These are phyloP conservation scores for Glyphotaelius pellucidus DNA, from an alignment of 2,888 invertebrate genomes.

Conservation along the genomic window DNA sequence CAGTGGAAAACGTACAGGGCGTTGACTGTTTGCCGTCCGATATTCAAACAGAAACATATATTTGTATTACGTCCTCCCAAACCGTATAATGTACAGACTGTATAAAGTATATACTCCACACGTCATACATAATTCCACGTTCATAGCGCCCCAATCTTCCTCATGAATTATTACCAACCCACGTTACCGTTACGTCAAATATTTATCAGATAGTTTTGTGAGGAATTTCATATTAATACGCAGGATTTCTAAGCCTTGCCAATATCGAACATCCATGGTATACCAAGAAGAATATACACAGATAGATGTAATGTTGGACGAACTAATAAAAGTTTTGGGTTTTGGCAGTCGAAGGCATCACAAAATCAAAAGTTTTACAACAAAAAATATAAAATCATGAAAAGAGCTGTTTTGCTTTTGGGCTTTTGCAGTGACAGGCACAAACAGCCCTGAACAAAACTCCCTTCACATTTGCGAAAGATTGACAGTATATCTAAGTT, in stretches of 20 bases:
- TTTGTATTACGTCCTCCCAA: background rate
- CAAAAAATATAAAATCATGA: background rate
- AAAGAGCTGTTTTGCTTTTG: too few relatives aligned
- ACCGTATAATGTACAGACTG: background rate
- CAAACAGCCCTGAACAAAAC: too few relatives aligned
- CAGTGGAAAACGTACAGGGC: conserved; percentile 4
- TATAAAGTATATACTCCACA: conserved; percentile 21
- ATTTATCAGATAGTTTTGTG: conserved; percentile 46
- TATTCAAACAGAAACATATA: conserved; percentile 21
- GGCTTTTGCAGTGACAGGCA: too few relatives aligned
- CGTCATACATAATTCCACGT: conserved; percentile 44
- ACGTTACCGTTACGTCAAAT: conserved; percentile 34
- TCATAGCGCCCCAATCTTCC: conserved; percentile 43
- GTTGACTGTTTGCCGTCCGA: conserved; percentile 27
- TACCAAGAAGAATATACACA: background rate
- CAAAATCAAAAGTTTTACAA: background rate
- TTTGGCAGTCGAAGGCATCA: background rate
- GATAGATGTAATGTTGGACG: background rate
- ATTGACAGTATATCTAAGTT: too few relatives aligned
- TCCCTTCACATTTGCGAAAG: too few relatives aligned
- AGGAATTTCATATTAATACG: conserved; percentile 33
- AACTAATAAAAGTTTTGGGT: background rate
- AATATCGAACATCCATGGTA: background rate
- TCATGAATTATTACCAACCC: conserved; percentile 42
- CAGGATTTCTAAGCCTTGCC: conserved; percentile 4